Evolutionary conservation across 2,888 invertebrate species (phyloP).

Genomic region (Plebejus anna): DNA sequence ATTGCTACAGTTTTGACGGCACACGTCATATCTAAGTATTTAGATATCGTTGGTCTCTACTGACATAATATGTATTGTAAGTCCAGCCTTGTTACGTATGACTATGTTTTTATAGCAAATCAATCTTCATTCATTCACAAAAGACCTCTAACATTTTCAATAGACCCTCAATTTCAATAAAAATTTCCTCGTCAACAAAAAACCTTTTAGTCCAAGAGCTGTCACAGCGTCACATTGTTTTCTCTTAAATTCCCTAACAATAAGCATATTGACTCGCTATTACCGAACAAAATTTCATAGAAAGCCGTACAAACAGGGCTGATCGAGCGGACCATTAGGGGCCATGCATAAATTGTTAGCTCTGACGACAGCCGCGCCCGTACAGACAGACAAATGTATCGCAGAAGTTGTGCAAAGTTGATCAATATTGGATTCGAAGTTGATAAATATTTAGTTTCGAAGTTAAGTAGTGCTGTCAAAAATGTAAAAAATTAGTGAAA

Average conservation of each 20-base stretch:
- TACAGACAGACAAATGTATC: neutral
- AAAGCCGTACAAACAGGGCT: conserved; percentile 74
- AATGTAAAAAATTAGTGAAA: too few relatives aligned
- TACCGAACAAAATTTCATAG: conserved; percentile 77
- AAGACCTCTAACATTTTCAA: neutral
- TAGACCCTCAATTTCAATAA: neutral
- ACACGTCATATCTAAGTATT: too few relatives aligned
- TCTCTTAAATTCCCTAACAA: conserved; percentile 26
- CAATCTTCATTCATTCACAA: neutral
- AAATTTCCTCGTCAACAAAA: neutral
- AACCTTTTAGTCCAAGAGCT: conserved; percentile 9
- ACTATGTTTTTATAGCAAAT: too few relatives aligned
- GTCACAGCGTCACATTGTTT: conserved; percentile 23
- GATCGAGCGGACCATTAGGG: conserved; percentile 72
- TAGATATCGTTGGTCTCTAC: too few relatives aligned
- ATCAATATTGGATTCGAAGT: neutral
- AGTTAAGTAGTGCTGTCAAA: too few relatives aligned
- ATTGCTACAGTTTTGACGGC: too few relatives aligned
- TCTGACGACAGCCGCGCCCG: conserved; percentile 51
- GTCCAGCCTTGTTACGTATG: too few relatives aligned
- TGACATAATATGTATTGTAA: too few relatives aligned
- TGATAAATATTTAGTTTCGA: neutral
- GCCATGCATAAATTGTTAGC: conserved; percentile 77
- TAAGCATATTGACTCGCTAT: conserved; percentile 56
- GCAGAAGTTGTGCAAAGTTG: neutral